Evolutionary conservation across 2,888 invertebrate genomes (phyloP), one percentile per base, ranked within the genome.

Genomic region (Ectobius pallidus): DNA sequence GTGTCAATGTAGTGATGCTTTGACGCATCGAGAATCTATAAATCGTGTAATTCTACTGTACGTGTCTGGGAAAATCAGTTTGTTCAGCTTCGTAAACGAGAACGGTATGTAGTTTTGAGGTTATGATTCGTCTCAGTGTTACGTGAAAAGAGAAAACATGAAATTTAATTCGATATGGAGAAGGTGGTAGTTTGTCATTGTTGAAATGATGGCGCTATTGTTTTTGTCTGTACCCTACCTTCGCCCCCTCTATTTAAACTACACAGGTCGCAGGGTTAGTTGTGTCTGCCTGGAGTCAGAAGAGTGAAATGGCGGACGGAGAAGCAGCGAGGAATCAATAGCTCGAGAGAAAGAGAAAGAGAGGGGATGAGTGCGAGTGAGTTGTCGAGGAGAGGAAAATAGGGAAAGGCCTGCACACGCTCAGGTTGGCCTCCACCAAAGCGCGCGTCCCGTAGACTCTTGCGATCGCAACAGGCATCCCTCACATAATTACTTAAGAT

Each of bases 211-310:
- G 32, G 16, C 32, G 32, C 7, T 58, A n/a, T 14, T 27, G 27
- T 32, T 30, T 32, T 20, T 16, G 6, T 34, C 11, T 34, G 6
- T 11, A 11, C 30, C 30, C 27, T 58, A 30, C 18, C 30, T n/a
- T 58, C 58, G 14, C 27, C 30, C 58, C 58, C 30, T 58, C 27
- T 14, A 4, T 30, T 32, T 30, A 11, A 58, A 58, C 58, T 32
- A 30, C 58, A 58, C 58, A 30, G 58, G 30, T 58, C 58, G 32
- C 58, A 58, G 30, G 58, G 32, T 58, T 58, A 16, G 58, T 58
- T 58, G 27, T 58, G 32, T 58, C 58, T 58, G 52, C 52, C 7
- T 52, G 9, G 52, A 18, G 49, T 49, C 20, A 3, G 7, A 25
- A 14, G 25, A 58, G 30, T 58, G 30, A 30, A 58, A 58, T 58